A percentile compares a stretch with the other conserved stretches of the same genome.
Conservation (phyloP, 2,888 invertebrate genomes). For the Morpho achilles region DNA sequence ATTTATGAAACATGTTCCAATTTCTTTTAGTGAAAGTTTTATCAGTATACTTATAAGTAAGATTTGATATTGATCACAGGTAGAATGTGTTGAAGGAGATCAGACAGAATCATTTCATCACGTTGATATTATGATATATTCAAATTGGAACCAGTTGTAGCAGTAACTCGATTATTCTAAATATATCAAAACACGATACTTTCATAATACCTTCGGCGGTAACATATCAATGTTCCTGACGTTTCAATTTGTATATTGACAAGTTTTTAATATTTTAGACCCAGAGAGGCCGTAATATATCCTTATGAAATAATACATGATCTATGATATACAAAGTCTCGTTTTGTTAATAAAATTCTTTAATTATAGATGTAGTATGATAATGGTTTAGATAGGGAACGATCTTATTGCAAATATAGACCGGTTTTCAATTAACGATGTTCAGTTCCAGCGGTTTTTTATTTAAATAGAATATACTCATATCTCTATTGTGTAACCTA, state of each 20-base stretch:
- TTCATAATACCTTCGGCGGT: slow-evolving; percentile 41
- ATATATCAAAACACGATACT: slow-evolving; percentile 32
- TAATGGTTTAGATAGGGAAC: too few species aligned
- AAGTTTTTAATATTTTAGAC: slow-evolving; percentile 65
- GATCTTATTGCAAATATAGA: too few species aligned
- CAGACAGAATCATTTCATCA: slow-evolving; percentile 20
- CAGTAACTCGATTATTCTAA: slow-evolving; percentile 44
- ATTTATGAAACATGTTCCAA: neutral
- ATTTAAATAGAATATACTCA: too few species aligned
- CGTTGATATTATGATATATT: slow-evolving; percentile 15
- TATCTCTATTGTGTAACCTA: too few species aligned
- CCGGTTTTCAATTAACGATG: too few species aligned
- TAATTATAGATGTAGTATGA: too few species aligned
- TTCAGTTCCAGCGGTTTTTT: too few species aligned
- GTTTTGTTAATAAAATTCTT: too few species aligned
- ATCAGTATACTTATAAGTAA: neutral
- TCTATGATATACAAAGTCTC: too few species aligned
- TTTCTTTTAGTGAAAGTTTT: slow-evolving; percentile 3
- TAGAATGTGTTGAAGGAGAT: slow-evolving; percentile 11
- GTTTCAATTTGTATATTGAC: slow-evolving; percentile 75
- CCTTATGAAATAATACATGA: too few species aligned
- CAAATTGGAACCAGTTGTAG: slow-evolving; percentile 16
- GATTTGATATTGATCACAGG: slow-evolving; percentile 12
- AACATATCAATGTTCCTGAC: slow-evolving; percentile 73
- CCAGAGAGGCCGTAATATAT: slow-evolving; percentile 3